Base-by-base conservation (phyloP, 2,888 invertebrate species). In the Zygaena filipendulae region DNA sequence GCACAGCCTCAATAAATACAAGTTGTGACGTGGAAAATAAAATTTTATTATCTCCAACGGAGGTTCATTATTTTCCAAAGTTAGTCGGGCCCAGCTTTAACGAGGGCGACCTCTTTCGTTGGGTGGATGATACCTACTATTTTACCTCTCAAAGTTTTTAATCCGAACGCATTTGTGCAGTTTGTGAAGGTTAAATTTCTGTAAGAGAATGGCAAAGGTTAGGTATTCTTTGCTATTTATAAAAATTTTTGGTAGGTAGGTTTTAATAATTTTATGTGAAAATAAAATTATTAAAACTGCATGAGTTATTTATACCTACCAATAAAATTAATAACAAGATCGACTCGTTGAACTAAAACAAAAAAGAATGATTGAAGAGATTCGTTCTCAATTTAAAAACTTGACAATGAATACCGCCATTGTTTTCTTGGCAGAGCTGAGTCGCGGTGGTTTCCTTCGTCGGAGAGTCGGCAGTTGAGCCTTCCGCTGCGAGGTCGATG, bases 61-160 rank as follows among this genome's bases (percentile, higher is more conserved):
- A 58, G 59, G 62, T 70, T 72, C 69, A 72, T 75, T 74, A 72
- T 69, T 67, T 49, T 49, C 50, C 49, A 68, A 64, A n/a, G 54
- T 64, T 56, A 56, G 54, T 48, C 52, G 54, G 49, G 49, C 51
- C 45, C 49, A 47, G 51, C 49, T 46, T 57, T 68, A 67, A 68
- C 63, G 66, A 70, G 67, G 54, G 45, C 42, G 37, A 35, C 39
- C 35, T 44, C 43, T 45, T 46, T 35, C 43, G 45, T 42, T 44
- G 48, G 50, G 40, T 48, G 49, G 47, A 43, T 42, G 43, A 33
- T 57, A 54, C 55, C 56, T 50, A 54, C 48, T 39, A 40, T 32
- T 34, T 42, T 45, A 27, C 13, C 13, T 24, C n/a, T n/a, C n/a
- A n/a, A n/a, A n/a, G n/a, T n/a, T n/a, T n/a, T n/a, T n/a, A n/a